Evolutionary conservation across 2,113 vertebrate species (phyloP).

Genomic region (Neoarius graeffei): DNA sequence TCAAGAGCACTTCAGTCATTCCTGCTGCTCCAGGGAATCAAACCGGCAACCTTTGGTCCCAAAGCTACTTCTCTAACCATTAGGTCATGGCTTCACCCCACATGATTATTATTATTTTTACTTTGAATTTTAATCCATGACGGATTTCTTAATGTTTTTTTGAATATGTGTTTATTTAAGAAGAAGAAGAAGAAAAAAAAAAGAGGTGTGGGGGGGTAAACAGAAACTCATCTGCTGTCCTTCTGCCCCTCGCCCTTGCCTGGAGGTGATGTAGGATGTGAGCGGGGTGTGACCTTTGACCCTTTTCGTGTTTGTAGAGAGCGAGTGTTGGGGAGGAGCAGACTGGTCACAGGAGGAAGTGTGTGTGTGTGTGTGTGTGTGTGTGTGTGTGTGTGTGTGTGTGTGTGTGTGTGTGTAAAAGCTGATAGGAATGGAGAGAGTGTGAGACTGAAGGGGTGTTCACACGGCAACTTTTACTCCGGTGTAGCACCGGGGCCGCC

Average conservation of each 20-base stretch:
- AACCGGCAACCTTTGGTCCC: too few relatives aligned
- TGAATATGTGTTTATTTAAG: neutral
- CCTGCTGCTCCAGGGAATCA: too few relatives aligned
- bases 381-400: conserved; percentile 5
- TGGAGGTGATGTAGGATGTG: neutral
- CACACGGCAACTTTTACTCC: too few relatives aligned
- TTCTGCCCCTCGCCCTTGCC: neutral
- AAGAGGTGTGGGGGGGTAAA: neutral
- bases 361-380: conserved; percentile 16
- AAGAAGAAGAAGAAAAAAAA: too few relatives aligned
- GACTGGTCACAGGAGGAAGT: neutral
- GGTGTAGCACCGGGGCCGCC: too few relatives aligned
- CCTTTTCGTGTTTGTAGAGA: neutral
- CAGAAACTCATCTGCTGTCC: neutral
- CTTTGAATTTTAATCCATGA: neutral
- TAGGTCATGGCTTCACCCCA: too few relatives aligned
- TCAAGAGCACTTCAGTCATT: too few relatives aligned
- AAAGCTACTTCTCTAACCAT: too few relatives aligned
- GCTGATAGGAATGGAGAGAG: too few relatives aligned
- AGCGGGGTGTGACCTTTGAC: conserved; percentile 8
- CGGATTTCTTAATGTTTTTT: neutral
- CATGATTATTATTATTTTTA: too few relatives aligned
- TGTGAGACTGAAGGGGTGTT: rapidly evolving
- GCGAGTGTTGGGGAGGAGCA: neutral
- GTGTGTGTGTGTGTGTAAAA: neutral